phyloP scores from a whole-genome alignment of 2,797 vertebrate genomes.

The Periophthalmus magnuspinnatus region DNA sequence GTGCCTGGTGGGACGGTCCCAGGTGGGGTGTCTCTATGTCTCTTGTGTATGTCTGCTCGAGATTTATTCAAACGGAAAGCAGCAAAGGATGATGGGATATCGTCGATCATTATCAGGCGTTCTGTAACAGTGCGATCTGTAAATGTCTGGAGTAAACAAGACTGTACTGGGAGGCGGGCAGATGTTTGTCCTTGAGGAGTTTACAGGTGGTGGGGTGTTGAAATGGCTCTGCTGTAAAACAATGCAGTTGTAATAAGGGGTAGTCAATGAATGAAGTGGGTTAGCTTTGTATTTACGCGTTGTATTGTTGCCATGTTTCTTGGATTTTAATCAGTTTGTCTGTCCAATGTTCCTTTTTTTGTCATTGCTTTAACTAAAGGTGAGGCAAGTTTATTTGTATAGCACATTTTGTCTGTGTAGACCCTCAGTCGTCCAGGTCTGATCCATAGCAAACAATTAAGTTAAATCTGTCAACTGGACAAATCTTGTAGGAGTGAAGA shows the following conservation, averaged over 20 bases:
- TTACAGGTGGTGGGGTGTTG: background rate
- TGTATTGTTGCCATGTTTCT: no score
- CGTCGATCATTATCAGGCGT: conserved; percentile 48
- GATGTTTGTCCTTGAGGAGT: conserved; percentile 2
- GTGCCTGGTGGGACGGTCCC: conserved; percentile 39
- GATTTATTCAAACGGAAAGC: conserved; percentile 41
- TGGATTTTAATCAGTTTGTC: no score
- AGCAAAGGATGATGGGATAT: conserved; percentile 45
- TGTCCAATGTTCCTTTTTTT: no score
- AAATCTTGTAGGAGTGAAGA: no score
- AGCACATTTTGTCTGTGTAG: no score
- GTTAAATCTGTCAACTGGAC: no score
- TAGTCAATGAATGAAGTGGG: background rate
- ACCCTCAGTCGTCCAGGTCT: no score
- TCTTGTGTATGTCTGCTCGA: conserved; percentile 12
- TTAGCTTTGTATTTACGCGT: background rate
- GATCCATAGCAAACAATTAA: no score
- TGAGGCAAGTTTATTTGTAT: no score
- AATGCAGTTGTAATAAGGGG: background rate
- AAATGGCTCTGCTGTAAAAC: background rate
- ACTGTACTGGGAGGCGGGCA: background rate
- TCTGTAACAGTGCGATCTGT: conserved; percentile 11
- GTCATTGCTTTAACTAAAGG: no score
- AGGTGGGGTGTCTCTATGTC: conserved; percentile 47
- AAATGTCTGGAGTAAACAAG: conserved; percentile 1